Evolutionary conservation across 2,113 vertebrate species (phyloP).

Genomic region (Nansenia antarctica): DNA sequence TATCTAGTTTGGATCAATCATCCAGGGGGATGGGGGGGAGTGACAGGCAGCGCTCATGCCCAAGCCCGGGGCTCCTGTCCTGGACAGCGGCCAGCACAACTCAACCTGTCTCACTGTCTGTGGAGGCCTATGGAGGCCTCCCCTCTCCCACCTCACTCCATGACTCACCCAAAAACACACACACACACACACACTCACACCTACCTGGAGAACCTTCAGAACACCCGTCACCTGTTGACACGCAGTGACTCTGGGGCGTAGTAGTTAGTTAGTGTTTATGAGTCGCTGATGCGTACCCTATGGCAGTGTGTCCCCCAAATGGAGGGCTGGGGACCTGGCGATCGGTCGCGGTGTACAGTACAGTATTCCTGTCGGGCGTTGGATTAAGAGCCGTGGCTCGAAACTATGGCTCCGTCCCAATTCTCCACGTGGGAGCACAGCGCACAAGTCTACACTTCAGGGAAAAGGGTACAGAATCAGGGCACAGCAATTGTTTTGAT

Average conservation of each 20-base stretch:
- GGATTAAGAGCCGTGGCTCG: conserved; percentile 10
- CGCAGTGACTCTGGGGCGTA: conserved; percentile 8
- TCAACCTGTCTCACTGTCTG: conserved; percentile 48
- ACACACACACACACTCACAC: background rate
- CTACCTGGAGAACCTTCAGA: conserved; percentile 7
- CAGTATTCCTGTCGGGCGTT: conserved; percentile 9
- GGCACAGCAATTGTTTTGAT: no score
- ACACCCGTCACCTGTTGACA: conserved; percentile 5
- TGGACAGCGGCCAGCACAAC: conserved; percentile 58
- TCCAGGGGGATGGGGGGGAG: conserved; percentile 57
- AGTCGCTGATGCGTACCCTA: conserved; percentile 15
- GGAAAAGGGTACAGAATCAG: no score
- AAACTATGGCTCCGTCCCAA: no score
- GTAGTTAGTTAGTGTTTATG: conserved; percentile 38
- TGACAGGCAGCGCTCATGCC: conserved; percentile 58
- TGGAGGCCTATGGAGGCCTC: conserved; percentile 48
- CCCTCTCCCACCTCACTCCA: conserved; percentile 25
- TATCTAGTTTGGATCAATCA: conserved; percentile 73
- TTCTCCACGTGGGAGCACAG: no score
- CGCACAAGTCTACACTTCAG: no score
- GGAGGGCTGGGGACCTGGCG: background rate
- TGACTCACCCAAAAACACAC: conserved; percentile 10
- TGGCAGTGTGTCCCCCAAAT: conserved; percentile 21
- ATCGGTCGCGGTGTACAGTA: no score
- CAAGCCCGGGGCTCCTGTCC: conserved; percentile 60